These are phyloP conservation scores for Drosophila anceps DNA, from an alignment of 2,888 invertebrate species.

Conservation along the genomic window DNA sequence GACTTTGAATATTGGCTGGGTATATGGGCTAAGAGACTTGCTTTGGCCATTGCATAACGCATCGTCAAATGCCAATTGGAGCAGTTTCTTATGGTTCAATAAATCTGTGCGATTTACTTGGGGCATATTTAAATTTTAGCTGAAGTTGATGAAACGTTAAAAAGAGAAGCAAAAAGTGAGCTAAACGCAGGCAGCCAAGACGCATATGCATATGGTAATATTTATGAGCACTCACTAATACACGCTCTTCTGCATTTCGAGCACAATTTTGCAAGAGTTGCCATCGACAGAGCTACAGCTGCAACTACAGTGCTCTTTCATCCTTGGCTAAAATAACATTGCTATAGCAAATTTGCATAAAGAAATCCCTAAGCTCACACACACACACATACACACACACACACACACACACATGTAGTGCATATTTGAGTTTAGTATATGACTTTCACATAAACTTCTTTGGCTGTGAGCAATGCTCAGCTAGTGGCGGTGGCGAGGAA, in stretches of 20 bases:
- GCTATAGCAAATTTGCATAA: constrained; percentile 73
- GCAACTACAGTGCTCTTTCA: constrained; percentile 31
- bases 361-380: constrained; percentile 70
- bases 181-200: constrained; percentile 17
- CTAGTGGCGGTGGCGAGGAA: not conserved
- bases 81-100: constrained; percentile 57
- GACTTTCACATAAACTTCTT: constrained; percentile 71
- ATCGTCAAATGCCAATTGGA: constrained; percentile 29
- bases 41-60: constrained; percentile 38
- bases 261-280: constrained; percentile 57
- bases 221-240: constrained; percentile 70
- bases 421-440: constrained; percentile 69
- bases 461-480: constrained; percentile 40
- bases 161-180: constrained; percentile 20
- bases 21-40: not conserved
- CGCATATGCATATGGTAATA: constrained; percentile 62
- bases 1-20: constrained; percentile 11
- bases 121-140: constrained; percentile 65
- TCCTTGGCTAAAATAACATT: constrained; percentile 69
- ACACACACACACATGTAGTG: constrained; percentile 26
- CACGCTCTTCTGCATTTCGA: constrained; percentile 68
- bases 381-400: constrained; percentile 17
- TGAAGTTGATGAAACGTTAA: constrained; percentile 7
- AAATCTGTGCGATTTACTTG: constrained; percentile 65
- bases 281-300: constrained; percentile 16